Conservation (phyloP, 2,113 vertebrate genomes). For the Rhinoptilus africanus region DNA sequence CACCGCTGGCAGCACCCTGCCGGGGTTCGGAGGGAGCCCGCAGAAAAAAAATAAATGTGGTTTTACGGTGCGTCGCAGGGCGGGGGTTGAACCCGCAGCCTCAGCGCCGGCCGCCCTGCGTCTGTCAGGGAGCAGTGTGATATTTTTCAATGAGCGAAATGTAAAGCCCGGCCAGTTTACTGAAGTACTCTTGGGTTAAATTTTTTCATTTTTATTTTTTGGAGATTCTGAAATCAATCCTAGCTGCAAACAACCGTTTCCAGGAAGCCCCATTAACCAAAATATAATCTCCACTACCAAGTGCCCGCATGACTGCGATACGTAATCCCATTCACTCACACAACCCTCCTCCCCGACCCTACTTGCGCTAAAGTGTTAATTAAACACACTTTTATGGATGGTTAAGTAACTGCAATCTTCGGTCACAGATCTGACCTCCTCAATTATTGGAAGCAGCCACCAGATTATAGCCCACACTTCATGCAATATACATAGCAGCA, state of each 20-base stretch:
- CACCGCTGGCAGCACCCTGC: background rate
- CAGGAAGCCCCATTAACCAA: constrained; percentile 59
- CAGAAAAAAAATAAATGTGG: background rate
- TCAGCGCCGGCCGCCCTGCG: accelerated
- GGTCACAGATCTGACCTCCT: constrained; percentile 30
- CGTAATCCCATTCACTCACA: background rate
- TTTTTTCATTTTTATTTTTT: constrained; percentile 35
- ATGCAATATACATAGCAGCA: background rate
- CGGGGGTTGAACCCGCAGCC: background rate
- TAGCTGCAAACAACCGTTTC: constrained; percentile 74
- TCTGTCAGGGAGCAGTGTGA: background rate
- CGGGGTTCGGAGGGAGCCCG: background rate
- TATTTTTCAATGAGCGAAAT: background rate
- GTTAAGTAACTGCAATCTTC: constrained; percentile 37
- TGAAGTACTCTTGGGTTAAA: constrained; percentile 37
- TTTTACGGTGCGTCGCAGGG: background rate
- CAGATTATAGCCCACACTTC: background rate
- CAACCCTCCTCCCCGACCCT: background rate
- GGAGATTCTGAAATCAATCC: constrained; percentile 70
- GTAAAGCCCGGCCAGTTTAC: constrained; percentile 65
- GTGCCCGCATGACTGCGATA: background rate
- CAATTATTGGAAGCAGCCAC: constrained; percentile 15
- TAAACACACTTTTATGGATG: constrained; percentile 26
- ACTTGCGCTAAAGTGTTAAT: constrained; percentile 7
- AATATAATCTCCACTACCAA: background rate